Base-by-base conservation (phyloP, 2,113 vertebrate genomes). In the Microtus oregoni region DNA sequence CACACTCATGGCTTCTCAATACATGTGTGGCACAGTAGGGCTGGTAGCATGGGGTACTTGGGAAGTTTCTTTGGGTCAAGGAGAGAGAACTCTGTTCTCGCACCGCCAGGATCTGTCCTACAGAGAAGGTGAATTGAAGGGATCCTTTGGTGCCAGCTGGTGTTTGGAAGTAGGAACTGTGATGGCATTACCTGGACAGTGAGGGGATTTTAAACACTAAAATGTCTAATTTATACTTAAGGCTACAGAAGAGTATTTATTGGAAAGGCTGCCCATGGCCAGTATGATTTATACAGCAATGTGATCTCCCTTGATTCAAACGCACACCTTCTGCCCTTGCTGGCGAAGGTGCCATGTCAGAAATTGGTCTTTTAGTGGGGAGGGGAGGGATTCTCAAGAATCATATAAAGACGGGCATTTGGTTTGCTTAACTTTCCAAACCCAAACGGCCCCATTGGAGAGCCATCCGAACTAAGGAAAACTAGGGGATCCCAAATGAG, bases 171-270 rank as follows among this genome's bases (percentile, higher is more conserved):
- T 98, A 97, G 97, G 98, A 98, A 97, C 97, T 98, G 98, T 95
- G 95, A 97, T 97, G 98, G 98, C 98, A 97, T 93, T 44, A 91
- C 98, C 70, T 97, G 97, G 98, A 98, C 98, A 97, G 97, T 96
- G 92, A 86, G 86, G 97, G 97, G 98, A 97, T 97, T 98, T 98
- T 98, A 98, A 99, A 99, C 98, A 99, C 99, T 99, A 99, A 99
- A 98, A 98, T 99, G 98, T 98, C 98, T 99, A 99, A 99, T 99
- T 99, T 99, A 99, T 99, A 99, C 98, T 98, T 98, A 98, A 99
- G 98, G 98, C 98, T 98, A 98, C 98, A 79, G 98, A 98, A 98
- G 98, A 98, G 98, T 99, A 99, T 99, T 99, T 99, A 99, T 99
- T 99, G 97, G 98, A 98, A 98, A 98, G 98, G 98, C 98, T 98